These are phyloP conservation scores for Watsonalla cultraria DNA, from an alignment of 2,888 invertebrate genomes.

Conservation along the genomic window DNA sequence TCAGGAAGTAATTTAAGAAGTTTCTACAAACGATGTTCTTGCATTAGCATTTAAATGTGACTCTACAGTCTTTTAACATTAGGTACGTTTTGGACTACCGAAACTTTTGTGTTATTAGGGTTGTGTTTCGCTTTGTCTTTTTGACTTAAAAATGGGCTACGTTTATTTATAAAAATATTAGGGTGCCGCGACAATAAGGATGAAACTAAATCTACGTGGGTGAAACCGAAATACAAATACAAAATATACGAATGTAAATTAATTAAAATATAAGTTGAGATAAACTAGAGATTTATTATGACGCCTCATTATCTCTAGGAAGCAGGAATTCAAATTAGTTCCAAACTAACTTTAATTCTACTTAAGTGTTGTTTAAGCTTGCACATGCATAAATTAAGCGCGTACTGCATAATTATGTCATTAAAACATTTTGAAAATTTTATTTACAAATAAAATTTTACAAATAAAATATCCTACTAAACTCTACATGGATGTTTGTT, in stretches of 20 bases:
- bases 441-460: too few species aligned
- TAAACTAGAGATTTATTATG: not conserved
- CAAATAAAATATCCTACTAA: too few species aligned
- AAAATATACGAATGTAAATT: too few species aligned
- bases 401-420: not conserved
- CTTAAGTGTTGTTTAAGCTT: not conserved
- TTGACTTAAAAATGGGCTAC: too few species aligned
- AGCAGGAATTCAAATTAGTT: not conserved
- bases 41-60: slow-evolving; percentile 36
- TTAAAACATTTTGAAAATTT: not conserved
- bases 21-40: slow-evolving; percentile 34
- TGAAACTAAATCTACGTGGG: too few species aligned
- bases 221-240: too few species aligned
- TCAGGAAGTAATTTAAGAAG: slow-evolving; percentile 39
- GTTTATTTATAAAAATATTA: too few species aligned
- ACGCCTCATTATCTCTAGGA: not conserved
- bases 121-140: too few species aligned
- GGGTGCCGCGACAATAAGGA: too few species aligned
- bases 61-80: slow-evolving; percentile 21
- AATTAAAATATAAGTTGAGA: too few species aligned
- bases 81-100: slow-evolving; percentile 10
- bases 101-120: too few species aligned
- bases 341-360: not conserved
- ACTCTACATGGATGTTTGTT: too few species aligned
- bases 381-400: not conserved